phyloP scores from a whole-genome alignment of 1,140 invertebrate species.

The Mamestra configurata region DNA sequence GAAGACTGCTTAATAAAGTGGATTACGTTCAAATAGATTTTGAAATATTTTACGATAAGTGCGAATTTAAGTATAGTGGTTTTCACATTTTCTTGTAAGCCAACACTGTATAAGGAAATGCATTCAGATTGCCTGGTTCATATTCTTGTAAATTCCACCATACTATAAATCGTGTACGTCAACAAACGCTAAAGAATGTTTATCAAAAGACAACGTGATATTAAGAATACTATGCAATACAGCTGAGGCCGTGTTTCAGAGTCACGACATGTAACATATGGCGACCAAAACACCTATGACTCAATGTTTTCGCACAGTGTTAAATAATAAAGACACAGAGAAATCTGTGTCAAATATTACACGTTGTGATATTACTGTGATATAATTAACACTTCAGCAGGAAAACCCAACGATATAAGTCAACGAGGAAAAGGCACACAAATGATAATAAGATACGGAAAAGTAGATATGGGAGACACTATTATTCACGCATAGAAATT shows the following conservation, averaged over 20 bases:
- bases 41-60: no score
- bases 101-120: neutral
- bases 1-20: no score
- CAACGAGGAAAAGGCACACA: neutral
- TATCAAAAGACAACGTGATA: slow-evolving; percentile 50
- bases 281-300: slow-evolving; percentile 60
- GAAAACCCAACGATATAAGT: neutral
- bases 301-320: slow-evolving; percentile 56
- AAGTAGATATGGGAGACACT: neutral
- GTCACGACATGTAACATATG: slow-evolving; percentile 69
- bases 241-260: slow-evolving; percentile 50
- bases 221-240: slow-evolving; percentile 44
- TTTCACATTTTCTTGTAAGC: neutral
- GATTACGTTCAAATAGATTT: no score
- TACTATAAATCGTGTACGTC: neutral
- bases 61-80: neutral
- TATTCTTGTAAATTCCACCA: neutral
- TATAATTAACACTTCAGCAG: neutral
- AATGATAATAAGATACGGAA: neutral
- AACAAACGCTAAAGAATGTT: slow-evolving; percentile 13
- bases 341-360: slow-evolving; percentile 43
- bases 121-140: neutral
- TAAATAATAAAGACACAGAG: slow-evolving; percentile 19
- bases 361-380: slow-evolving; percentile 38
- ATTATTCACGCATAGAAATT: no score